Base-by-base conservation (phyloP, 2,113 vertebrate species). In the Acrocephalus arundinaceus region DNA sequence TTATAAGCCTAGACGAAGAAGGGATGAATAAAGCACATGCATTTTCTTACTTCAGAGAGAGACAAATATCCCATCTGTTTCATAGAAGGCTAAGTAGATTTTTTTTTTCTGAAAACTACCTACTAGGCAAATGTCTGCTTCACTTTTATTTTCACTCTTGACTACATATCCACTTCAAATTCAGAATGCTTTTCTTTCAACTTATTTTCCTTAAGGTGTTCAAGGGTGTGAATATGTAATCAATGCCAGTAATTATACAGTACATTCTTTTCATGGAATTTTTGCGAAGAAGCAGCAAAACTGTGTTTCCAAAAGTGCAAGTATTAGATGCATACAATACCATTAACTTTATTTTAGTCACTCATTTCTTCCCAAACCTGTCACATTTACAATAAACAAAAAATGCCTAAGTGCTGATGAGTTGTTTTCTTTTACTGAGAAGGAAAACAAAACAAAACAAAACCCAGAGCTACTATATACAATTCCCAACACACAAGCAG, bases 91-190 rank as follows among this genome's bases (percentile, higher is more conserved):
- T 67, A 76, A 96, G 71, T 39, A 96, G 86, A 61, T 85, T 78
- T 89, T 61, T 67, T 27, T 59, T 89, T 91, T 46, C 63, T 85
- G 33, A 95, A 66, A 95, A 67, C 45, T 91, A 66, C 90, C 45
- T 74, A 95, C 65, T 49, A 95, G 67, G 67, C 41, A 94, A 95
- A 90, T 77, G 63, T 83, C 74, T 90, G 54, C 23, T 87, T 87
- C 80, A 75, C n/a, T 95, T 91, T 93, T 90, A 86, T 90, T 95
- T 94, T 94, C 52, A 67, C 25, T 86, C 81, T 94, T 89, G 72
- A 91, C 87, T 94, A 68, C 48, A 88, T 58, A 93, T 58, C 48
- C 66, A 74, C 51, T 76, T 94, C 67, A 97, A 87, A 93, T 91
- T 93, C 79, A 78, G 63, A 85, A 83, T 59, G 24, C n/a, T 89